These are phyloP conservation scores for Pterophyllum scalare DNA, from an alignment of 2,113 vertebrate species.

Conservation along the genomic window DNA sequence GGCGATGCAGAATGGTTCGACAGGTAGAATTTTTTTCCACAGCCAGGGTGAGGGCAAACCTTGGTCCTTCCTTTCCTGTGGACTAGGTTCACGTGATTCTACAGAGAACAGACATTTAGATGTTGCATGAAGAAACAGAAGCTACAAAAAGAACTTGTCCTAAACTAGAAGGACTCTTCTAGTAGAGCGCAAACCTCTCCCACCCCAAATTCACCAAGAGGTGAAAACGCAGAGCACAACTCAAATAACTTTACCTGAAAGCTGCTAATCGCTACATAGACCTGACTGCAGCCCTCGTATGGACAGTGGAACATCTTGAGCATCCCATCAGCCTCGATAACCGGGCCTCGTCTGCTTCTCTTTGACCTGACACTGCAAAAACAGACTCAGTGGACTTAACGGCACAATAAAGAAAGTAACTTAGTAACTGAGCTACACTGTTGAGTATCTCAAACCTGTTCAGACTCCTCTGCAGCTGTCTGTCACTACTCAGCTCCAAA, in stretches of 20 bases:
- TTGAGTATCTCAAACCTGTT: constrained; percentile 69
- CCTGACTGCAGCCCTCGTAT: constrained; percentile 91
- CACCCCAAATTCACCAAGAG: too few relatives aligned
- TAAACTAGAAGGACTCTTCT: too few relatives aligned
- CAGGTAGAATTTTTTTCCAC: constrained; percentile 92
- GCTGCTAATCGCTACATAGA: constrained; percentile 91
- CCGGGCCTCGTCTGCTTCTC: constrained; percentile 83
- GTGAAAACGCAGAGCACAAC: neutral
- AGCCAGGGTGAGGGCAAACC: constrained; percentile 91
- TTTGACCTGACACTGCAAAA: constrained; percentile 75
- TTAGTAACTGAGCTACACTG: neutral
- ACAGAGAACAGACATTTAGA: neutral
- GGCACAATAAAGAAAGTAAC: neutral
- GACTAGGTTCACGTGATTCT: constrained; percentile 93
- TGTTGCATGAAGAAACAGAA: neutral
- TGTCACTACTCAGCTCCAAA: constrained; percentile 50
- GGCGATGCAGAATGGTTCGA: constrained; percentile 90
- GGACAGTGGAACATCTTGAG: constrained; percentile 93
- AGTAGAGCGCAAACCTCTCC: too few relatives aligned
- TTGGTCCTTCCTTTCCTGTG: constrained; percentile 93
- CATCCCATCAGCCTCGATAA: constrained; percentile 87
- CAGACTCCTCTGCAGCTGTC: constrained; percentile 68
- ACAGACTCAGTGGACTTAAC: neutral
- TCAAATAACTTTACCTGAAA: constrained; percentile 84
- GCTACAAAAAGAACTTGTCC: too few relatives aligned